Base-by-base conservation (phyloP, 2,797 vertebrate species). In the Bufotes viridis region DNA sequence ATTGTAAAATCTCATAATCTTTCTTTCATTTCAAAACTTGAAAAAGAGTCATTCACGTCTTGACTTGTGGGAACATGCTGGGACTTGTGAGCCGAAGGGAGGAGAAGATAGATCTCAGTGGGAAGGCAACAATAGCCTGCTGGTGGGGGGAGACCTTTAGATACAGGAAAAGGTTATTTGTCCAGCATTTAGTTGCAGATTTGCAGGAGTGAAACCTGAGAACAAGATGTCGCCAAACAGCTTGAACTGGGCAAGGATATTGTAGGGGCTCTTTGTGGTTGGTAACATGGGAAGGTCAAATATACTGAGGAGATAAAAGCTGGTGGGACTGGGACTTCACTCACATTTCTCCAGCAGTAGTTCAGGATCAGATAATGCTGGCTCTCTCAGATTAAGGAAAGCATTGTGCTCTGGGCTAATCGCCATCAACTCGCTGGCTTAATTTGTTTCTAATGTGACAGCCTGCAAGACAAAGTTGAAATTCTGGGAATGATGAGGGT, bases 121-220 rank as follows among this genome's bases (percentile, higher is more conserved):
- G 81, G 91, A 88, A 90, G 93, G 93, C 93, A 94, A 90, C 92
- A 91, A 93, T 93, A 92, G 93, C 92, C 93, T 90, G 90, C 92
- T 91, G 90, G 90, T 91, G 88, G 93, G 91, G 91, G 87, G 87
- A 93, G 87, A 74, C 93, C 92, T 34, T 92, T 93, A 92, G 92
- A 91, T 83, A 93, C 91, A 93, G 94, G 92, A 93, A 92, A 92
- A 82, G 91, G 92, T 93, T 94, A 92, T 94, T 95, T 94, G 92
- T 92, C 91, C 83, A 80, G 93, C 91, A 81, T 90, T 94, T 93
- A 91, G 92, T 92, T 94, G 92, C 93, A 94, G 93, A 94, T 95
- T 95, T 94, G 93, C 92, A 93, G 93, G 93, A 93, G 93, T 93
- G 94, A 94, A 94, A 95, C 92, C 90, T 87, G 94, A 95, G 93